Evolutionary conservation across 2,888 invertebrate species (phyloP), one percentile per base, ranked within the genome.

Genomic region (Notodonta ziczac): DNA sequence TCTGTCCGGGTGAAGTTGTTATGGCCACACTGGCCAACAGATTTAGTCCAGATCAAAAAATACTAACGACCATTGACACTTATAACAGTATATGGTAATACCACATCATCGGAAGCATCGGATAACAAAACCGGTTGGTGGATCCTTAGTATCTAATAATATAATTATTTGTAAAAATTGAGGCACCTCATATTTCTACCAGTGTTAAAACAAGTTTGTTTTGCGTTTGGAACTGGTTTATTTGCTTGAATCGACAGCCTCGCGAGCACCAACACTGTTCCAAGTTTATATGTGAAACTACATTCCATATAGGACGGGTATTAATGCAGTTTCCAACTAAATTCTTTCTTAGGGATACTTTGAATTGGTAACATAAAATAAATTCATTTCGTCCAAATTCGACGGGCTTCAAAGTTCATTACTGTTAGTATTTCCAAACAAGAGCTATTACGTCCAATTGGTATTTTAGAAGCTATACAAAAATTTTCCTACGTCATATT

Each of bases 151-250:
- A 8, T n/a, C 42, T 42, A 10, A 42, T 46, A 46, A 46, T n/a
- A 46, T 46, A 46, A n/a, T n/a, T 10, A 14, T 32, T 0, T 13
- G 5, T 35, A 52, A 52, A 32, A 52, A 52, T 50, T 16, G 16
- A 50, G 50, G 52, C 10, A 52, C 52, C 24, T 12, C 52, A 32
- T 32, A 52, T 32, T 13, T 52, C 12, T 50, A 65, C 61, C 59
- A 52, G 46, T 44, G 60, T 59, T 58, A 13, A 56, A 64, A 64
- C 61, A 56, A 54, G 62, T 63, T 70, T 61, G 12, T 51, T 55
- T 60, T 61, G 58, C 57, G 14, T 61, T 67, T 56, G 32, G 16
- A 64, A 64, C 60, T 24, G 46, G 51, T 66, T 62, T 59, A 63
- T 58, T 50, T 50, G 56, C 57, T 24, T 51, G 54, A 69, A 16